Conservation (phyloP, 2,113 vertebrate genomes). For the Spea bombifrons region DNA sequence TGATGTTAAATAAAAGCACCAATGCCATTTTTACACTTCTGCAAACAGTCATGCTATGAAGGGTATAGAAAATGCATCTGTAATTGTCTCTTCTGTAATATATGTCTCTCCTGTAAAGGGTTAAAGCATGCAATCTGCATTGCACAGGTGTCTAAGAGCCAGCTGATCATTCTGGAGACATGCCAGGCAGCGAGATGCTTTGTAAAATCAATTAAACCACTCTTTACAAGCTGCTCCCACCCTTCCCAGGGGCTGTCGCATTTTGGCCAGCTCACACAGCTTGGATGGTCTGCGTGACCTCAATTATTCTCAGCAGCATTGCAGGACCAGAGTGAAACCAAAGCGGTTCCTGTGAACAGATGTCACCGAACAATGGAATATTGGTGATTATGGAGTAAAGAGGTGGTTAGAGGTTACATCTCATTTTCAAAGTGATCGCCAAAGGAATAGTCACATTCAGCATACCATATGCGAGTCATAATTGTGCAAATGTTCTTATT, state of each 20-base stretch:
- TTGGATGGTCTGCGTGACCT: constrained; percentile 21
- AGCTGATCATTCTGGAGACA: constrained; percentile 12
- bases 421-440: neutral
- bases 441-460: neutral
- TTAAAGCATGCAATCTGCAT: constrained; percentile 5
- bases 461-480: neutral
- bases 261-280: constrained; percentile 5
- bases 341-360: constrained; percentile 29
- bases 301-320: constrained; percentile 17
- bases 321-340: constrained; percentile 20
- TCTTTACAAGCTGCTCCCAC: constrained; percentile 31
- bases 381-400: neutral
- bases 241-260: constrained; percentile 12
- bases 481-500: constrained; percentile 9
- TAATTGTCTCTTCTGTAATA: no score
- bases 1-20: no score
- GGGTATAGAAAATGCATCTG: no score
- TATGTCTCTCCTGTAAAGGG: neutral
- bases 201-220: constrained; percentile 38
- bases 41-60: no score
- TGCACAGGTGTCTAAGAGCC: constrained; percentile 8
- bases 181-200: constrained; percentile 21
- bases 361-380: constrained; percentile 15
- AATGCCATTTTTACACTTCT: no score
- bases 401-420: neutral